phyloP scores from a whole-genome alignment of 2,888 invertebrate genomes.

The Pherbina coryleti region DNA sequence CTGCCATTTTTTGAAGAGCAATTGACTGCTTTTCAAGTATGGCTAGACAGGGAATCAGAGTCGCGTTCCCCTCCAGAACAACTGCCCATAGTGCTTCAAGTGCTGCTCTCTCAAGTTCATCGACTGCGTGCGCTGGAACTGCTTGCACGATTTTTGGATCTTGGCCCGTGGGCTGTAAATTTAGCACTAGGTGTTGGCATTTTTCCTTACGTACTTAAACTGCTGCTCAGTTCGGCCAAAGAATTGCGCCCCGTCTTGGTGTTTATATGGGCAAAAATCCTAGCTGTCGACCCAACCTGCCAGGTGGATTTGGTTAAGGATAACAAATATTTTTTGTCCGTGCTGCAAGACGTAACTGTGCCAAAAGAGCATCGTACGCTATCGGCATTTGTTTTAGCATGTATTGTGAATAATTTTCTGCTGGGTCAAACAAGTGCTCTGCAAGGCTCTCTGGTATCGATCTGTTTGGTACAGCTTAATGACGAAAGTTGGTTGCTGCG shows the following conservation, averaged over 20 bases:
- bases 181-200: conserved; percentile 97
- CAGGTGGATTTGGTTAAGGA: conserved; percentile 96
- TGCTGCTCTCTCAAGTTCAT: conserved; percentile 81
- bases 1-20: conserved; percentile 98
- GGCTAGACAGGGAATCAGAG: conserved; percentile 73
- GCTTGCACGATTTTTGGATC: conserved; percentile 92
- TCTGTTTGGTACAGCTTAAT: conserved; percentile 90
- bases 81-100: conserved; percentile 96
- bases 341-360: conserved; percentile 88
- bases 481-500: conserved; percentile 78
- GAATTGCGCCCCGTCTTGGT: conserved; percentile 94
- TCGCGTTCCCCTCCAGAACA: conserved; percentile 92
- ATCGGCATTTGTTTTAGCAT: conserved; percentile 94
- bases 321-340: conserved; percentile 93
- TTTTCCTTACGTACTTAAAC: conserved; percentile 97
- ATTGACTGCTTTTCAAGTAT: conserved; percentile 93
- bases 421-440: conserved; percentile 92
- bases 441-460: conserved; percentile 89
- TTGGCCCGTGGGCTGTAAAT: conserved; percentile 96
- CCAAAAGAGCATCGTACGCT: conserved; percentile 90
- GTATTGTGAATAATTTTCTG: conserved; percentile 90
- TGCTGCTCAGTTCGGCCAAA: conserved; percentile 93
- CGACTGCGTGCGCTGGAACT: conserved; percentile 94
- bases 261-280: conserved; percentile 99
- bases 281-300: conserved; percentile 96